Conservation (phyloP, 2,888 invertebrate species). For the Coremacera marginata region DNA sequence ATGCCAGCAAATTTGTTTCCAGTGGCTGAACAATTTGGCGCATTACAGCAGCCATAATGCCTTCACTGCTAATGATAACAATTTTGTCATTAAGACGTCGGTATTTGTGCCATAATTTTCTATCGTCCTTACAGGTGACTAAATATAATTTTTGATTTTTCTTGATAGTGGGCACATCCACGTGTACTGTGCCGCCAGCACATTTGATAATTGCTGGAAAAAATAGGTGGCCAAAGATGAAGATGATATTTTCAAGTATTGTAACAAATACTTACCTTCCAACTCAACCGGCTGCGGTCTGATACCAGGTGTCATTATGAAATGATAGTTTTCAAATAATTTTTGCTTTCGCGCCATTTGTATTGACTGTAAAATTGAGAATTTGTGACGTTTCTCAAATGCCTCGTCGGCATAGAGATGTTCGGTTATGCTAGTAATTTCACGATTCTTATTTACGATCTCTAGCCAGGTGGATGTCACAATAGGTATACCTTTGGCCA, state of each 20-base stretch:
- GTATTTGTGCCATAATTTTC: constrained; percentile 53
- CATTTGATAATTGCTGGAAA: constrained; percentile 54
- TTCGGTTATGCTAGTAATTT: constrained; percentile 31
- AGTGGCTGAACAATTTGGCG: constrained; percentile 51
- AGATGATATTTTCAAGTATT: background rate
- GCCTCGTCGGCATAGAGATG: constrained; percentile 48
- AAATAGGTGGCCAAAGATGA: background rate
- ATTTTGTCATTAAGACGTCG: constrained; percentile 50
- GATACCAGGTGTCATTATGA: constrained; percentile 54
- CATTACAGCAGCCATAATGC: constrained; percentile 57
- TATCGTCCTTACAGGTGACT: constrained; percentile 52
- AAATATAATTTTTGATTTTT: constrained; percentile 50
- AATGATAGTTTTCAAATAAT: constrained; percentile 52
- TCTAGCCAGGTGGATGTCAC: constrained; percentile 65
- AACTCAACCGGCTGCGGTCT: constrained; percentile 53
- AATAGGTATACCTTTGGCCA: constrained; percentile 74
- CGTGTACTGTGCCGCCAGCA: constrained; percentile 52
- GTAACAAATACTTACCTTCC: constrained; percentile 47
- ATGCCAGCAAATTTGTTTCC: constrained; percentile 43
- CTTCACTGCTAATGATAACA: constrained; percentile 53
- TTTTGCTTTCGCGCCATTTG: constrained; percentile 47
- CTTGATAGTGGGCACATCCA: constrained; percentile 37
- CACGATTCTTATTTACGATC: constrained; percentile 40
- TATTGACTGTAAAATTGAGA: constrained; percentile 51
- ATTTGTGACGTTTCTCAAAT: constrained; percentile 56